Base-by-base conservation (phyloP, 2,113 vertebrate species). In the Dolichotis patagonum region DNA sequence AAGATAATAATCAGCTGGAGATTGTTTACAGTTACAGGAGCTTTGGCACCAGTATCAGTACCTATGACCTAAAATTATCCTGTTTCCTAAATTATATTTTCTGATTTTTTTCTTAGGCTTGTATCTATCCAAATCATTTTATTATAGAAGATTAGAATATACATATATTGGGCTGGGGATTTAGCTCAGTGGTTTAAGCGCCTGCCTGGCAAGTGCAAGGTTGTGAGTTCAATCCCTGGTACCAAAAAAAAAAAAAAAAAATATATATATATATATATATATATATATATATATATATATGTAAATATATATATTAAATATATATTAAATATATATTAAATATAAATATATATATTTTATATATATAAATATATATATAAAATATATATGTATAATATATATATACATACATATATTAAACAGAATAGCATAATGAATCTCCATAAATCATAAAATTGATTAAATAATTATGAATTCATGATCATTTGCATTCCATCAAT, bases 71-170 rank as follows among this genome's bases (percentile, higher is more conserved):
- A 49, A 94, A 87, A 60, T 32, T 6, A 52, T 85, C 28, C 5
- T 38, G 6, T 73, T 91, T 88, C 35, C 30, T 65, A 9, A 84
- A 65, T 54, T 84, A 62, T 49, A 75, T 49, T 94, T 88, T 80
- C 78, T 91, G 28, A 90, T 2, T 10, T 60, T 91, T 52, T 69
- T 82, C 41, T 71, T 80, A 58, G 19, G 63, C 6, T 38, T 82
- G 19, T 67, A n/a, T 90, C 58, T 81, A 81, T 94, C 54, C 54
- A 26, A 92, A 90, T 90, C 9, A 91, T 86, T 89, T 92, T 80
- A 60, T 65, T 75, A 82, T 67, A 26, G 63, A 91, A 60, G 63
- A 83, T 89, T 91, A 62, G 92, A 93, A 67, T 54, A 28, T n/a
- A 69, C 8, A 84, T 92, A 32, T 62, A n/a, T n/a, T n/a, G n/a